A percentile compares a stretch with the other conserved stretches of the same genome.
Evolutionary conservation across 2,888 invertebrate genomes (phyloP).

Genomic region (Tipula vernalis): DNA sequence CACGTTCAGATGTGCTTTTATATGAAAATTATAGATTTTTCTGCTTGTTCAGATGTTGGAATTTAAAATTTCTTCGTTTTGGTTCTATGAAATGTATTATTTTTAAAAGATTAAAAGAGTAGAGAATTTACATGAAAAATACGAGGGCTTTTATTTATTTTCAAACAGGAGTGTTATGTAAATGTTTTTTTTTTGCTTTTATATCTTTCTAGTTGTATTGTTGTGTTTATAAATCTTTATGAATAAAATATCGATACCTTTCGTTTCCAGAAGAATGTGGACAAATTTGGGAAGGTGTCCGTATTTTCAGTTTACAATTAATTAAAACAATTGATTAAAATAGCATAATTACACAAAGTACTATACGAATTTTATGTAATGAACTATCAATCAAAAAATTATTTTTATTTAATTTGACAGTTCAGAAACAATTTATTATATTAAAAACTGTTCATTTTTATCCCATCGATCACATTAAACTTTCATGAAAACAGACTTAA

Average conservation of each 20-base stretch:
- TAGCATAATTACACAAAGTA: background rate
- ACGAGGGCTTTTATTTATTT: background rate
- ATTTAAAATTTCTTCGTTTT: background rate
- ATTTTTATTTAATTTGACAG: background rate
- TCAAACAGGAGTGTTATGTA: background rate
- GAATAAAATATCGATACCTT: too few relatives aligned
- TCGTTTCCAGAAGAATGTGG: too few relatives aligned
- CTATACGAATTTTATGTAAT: background rate
- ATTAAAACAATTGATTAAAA: background rate
- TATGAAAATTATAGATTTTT: background rate
- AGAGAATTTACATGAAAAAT: background rate
- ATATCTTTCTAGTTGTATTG: too few relatives aligned
- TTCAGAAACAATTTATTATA: background rate
- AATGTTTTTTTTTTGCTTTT: background rate
- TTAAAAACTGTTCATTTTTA: background rate
- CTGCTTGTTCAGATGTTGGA: constrained; percentile 4
- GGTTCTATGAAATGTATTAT: background rate
- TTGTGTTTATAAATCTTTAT: too few relatives aligned
- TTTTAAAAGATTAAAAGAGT: background rate
- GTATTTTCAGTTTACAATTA: background rate
- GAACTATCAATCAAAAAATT: background rate
- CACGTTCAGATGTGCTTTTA: background rate
- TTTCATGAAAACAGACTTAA: background rate
- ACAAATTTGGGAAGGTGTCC: too few relatives aligned
- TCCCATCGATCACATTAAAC: background rate